Evolutionary conservation across 1,140 invertebrate genomes (phyloP), one percentile per base, ranked within the genome.

Genomic region (Sminthurinus signatus): DNA sequence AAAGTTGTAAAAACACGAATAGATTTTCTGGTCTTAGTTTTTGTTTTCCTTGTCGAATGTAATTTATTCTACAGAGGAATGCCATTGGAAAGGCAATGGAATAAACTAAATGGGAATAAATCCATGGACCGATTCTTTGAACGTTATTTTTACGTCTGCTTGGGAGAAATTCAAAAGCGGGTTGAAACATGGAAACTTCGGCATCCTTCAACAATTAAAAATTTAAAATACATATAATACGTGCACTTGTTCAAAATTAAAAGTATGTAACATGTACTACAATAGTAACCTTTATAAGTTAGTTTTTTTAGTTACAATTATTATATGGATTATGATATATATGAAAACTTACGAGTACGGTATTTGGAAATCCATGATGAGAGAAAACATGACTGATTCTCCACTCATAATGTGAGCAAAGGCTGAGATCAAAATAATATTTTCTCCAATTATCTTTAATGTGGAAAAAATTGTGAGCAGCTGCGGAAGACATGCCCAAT

Each of bases 401-500:
- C 71, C 73, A 76, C 29, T 76, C 74, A 51, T 42, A 65, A 10
- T 72, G 73, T 0, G 74, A 73, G 3, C 73, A n/a, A 1, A 68
- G 44, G 15, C 59, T 27, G 44, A 76, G 51, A 62, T 75, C 75
- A 52, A 67, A 73, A 39, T 67, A 70, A 54, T 69, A 75, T 69
- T 68, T 74, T 19, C 75, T 55, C 70, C 73, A 76, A 52, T 68
- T 73, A 60, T 76, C 72, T 14, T 57, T 54, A 27, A 69, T 60
- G 44, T 76, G 75, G 36, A 74, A 73, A 69, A 72, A 76, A 60
- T 75, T 76, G 64, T 76, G 75, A 4, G 73, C 70, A 19, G 60
- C 65, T 21, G 54, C 60, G 10, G 62, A 43, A 14, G 43, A 57
- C 48, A 72, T 39, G 23, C 51, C 54, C 15, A 72, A 17, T 17